Conservation (phyloP, 1,140 invertebrate genomes). For the Zaprionus africanus region DNA sequence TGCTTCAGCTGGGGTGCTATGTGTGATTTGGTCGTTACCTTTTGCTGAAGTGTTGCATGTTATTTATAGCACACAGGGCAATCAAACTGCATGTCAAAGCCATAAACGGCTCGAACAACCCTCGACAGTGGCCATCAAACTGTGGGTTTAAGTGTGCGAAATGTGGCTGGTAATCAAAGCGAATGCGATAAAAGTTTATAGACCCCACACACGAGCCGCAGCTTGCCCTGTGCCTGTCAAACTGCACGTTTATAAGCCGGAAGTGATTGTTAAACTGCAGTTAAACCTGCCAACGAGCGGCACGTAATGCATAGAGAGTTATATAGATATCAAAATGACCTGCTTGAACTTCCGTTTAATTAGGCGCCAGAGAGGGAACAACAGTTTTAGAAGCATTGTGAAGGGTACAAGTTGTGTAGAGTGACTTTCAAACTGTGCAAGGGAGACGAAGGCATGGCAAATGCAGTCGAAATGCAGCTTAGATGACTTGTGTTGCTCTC, state of each 20-base stretch:
- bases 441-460: too few species aligned
- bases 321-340: background rate
- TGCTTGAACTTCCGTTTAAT: conserved; percentile 1
- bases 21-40: conserved; percentile 69
- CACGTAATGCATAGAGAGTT: background rate
- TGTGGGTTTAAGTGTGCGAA: conserved; percentile 59
- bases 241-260: conserved; percentile 41
- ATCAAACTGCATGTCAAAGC: conserved; percentile 74
- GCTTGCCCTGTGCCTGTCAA: conserved; percentile 6
- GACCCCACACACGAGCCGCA: conserved; percentile 13
- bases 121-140: conserved; percentile 63
- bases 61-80: conserved; percentile 63
- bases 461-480: too few species aligned
- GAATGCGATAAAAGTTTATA: conserved; percentile 65
- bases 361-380: background rate
- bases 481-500: background rate
- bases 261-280: conserved; percentile 40
- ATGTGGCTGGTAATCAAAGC: conserved; percentile 54
- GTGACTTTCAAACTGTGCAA: background rate
- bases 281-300: conserved; percentile 14
- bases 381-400: background rate
- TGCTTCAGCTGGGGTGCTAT: conserved; percentile 46
- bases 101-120: conserved; percentile 32
- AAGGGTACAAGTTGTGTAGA: background rate
- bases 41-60: conserved; percentile 72